A percentile compares a stretch with the other conserved stretches of the same genome.
Conservation (phyloP, 2,113 vertebrate genomes). For the Dromaius novaehollandiae region DNA sequence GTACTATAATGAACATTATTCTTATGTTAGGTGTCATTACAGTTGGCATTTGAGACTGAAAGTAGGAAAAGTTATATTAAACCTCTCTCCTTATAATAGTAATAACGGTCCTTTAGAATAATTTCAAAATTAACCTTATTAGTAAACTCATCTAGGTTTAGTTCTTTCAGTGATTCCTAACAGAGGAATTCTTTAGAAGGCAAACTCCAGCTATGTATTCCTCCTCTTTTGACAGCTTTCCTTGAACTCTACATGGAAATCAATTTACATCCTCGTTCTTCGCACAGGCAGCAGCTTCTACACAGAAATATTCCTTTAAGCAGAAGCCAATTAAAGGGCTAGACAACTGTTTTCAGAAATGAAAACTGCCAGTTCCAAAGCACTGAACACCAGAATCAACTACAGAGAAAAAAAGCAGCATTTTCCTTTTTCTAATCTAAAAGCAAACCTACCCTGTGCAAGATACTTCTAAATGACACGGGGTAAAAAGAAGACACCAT, state of each 20-base stretch:
- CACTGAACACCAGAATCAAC: neutral
- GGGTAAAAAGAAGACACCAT: conserved; percentile 42
- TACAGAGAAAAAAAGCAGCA: neutral
- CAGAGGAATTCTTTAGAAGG: neutral
- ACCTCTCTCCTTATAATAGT: neutral
- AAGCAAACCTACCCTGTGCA: neutral
- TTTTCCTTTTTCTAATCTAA: neutral
- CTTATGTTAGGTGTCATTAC: conserved; percentile 21
- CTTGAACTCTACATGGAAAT: conserved; percentile 28
- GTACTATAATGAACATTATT: conserved; percentile 22
- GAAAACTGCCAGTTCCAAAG: neutral
- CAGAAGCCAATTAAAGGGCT: conserved; percentile 6
- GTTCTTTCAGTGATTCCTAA: neutral
- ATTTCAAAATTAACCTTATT: conserved; percentile 55
- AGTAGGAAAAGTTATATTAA: conserved; percentile 27
- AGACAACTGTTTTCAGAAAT: conserved; percentile 19
- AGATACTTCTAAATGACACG: conserved; percentile 51
- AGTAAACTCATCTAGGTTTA: conserved; percentile 38
- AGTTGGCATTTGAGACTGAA: conserved; percentile 45
- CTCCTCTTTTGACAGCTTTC: neutral
- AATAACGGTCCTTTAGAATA: conserved; percentile 43
- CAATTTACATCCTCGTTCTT: conserved; percentile 20
- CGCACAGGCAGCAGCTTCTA: neutral
- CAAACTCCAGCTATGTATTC: neutral
- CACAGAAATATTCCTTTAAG: conserved; percentile 23